Conservation (phyloP, 2,113 vertebrate genomes). For the Glaucidium brasilianum region DNA sequence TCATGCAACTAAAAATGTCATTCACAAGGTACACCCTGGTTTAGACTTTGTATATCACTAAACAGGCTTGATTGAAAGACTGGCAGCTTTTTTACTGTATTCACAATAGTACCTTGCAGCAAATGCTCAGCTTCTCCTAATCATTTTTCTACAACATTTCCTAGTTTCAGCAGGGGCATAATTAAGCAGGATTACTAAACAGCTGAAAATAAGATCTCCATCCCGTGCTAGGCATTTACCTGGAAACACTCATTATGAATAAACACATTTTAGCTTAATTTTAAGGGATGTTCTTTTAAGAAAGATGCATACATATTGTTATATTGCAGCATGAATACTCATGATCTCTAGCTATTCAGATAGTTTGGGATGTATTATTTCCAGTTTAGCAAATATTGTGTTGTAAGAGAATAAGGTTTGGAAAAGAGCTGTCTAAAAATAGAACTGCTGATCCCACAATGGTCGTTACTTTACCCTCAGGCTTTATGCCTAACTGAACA, state of each 20-base stretch:
- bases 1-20: background rate
- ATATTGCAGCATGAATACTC: background rate
- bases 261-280: background rate
- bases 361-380: background rate
- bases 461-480: slow-evolving; percentile 31
- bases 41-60: background rate
- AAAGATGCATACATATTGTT: background rate
- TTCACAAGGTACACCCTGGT: background rate
- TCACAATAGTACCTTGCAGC: background rate
- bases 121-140: background rate
- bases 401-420: background rate
- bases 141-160: background rate
- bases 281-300: background rate
- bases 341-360: background rate
- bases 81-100: background rate
- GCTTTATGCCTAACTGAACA: slow-evolving; percentile 49
- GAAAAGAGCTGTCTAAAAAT: slow-evolving; percentile 54
- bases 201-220: slow-evolving; percentile 9
- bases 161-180: background rate
- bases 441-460: slow-evolving; percentile 52
- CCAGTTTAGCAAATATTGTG: slow-evolving; percentile 21
- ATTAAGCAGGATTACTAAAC: background rate
- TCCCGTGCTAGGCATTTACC: background rate
- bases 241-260: background rate
- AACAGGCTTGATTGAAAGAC: background rate